phyloP scores from a whole-genome alignment of 2,797 vertebrate species.

The Hydrolagus colliei region DNA sequence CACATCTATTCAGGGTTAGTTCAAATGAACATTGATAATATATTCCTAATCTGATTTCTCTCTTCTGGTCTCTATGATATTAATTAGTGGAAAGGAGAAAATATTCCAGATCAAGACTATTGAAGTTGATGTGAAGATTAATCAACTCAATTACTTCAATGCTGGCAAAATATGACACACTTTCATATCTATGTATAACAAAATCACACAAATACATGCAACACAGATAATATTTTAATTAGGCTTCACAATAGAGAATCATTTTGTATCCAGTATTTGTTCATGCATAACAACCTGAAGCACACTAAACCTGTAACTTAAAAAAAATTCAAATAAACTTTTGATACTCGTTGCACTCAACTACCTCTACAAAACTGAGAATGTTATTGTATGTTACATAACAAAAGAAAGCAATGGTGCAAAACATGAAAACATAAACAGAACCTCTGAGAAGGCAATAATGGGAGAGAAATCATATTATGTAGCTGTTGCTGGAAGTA shows the following conservation, averaged over 20 bases:
- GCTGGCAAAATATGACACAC: no score
- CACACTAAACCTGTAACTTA: slow-evolving; percentile 48
- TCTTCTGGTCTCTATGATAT: no score
- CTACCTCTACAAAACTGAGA: neutral
- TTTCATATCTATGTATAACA: no score
- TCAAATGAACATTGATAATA: no score
- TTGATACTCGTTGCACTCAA: slow-evolving; percentile 1
- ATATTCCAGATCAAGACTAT: no score
- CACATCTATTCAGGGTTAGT: no score
- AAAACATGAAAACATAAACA: neutral
- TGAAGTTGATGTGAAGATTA: no score
- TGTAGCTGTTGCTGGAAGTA: no score
- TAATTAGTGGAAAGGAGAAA: no score
- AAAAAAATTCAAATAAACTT: neutral
- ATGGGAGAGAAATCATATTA: no score
- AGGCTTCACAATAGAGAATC: neutral
- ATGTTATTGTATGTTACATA: neutral
- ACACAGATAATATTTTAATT: neutral
- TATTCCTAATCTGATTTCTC: no score
- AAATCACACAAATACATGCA: neutral
- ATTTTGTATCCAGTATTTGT: neutral
- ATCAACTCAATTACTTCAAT: no score
- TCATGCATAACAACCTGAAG: slow-evolving; percentile 32
- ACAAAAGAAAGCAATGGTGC: neutral
- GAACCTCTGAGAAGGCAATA: neutral